Base-by-base conservation (phyloP, 2,113 vertebrate genomes). In the Actenoides lindsayi region DNA sequence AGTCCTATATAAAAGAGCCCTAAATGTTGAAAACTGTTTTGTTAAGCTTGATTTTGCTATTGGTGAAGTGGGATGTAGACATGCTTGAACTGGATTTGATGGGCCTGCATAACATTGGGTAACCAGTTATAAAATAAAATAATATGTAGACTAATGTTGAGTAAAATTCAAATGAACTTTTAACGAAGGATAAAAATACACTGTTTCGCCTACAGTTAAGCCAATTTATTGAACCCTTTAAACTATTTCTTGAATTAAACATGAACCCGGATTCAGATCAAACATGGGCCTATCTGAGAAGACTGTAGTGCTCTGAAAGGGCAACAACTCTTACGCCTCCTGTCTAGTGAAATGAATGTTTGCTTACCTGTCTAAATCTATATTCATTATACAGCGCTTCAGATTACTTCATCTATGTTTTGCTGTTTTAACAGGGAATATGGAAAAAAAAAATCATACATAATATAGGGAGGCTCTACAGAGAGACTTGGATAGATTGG, bases 281-380 rank as follows among this genome's bases (percentile, higher is more conserved):
- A 30, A 21, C 5, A 14, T 4, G 7, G 23, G 10, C 68, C 30
- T 39, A 0, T 62, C 35, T 28, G n/a, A 20, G 67, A n/a, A 68
- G 60, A 8, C 4, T 3, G 17, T 5, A 5, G 28, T 6, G 41
- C 37, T 64, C 16, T 35, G 33, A 16, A 62, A 39, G 37, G 37
- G 54, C 68, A 75, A 24, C 27, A 63, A 3, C 31, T 63, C 2
- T 0, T 3, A 6, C 6, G 24, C 46, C 56, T 23, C 9, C 31
- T 68, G 31, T 28, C 46, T 9, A 27, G 25, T 15, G 64, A 37
- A 19, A 16, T 10, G 31, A 19, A 16, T 10, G 27, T 30, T 48
- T 84, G 46, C 28, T 42, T 28, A 5, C 41, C 39, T 44, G 5
- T 15, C 50, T 16, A 10, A 41, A 16, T 23, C 64, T 44, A 4